Percentiles rank a stretch among this genome's conserved stretches.
phyloP scores from a whole-genome alignment of 2,113 vertebrate species.

The Stigmatopora nigra region DNA sequence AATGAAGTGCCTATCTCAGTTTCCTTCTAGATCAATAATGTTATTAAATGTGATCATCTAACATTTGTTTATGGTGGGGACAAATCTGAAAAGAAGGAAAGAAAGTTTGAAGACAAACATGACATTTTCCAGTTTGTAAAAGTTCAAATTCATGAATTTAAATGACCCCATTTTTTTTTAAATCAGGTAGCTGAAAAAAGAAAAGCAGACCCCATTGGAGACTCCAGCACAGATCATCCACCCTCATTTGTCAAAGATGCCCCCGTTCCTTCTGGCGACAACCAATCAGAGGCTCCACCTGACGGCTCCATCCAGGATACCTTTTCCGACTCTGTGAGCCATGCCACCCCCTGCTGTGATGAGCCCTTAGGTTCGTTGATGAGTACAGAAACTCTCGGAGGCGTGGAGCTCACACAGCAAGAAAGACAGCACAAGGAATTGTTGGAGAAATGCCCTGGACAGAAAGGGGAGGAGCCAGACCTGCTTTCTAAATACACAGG shows the following conservation, averaged over 20 bases:
- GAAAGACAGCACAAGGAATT: constrained; percentile 27
- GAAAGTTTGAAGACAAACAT: not conserved
- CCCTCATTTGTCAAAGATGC: constrained; percentile 11
- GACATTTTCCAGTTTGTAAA: not conserved
- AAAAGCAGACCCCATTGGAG: constrained; percentile 19
- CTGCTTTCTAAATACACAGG: constrained; percentile 43
- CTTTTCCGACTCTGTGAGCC: constrained; percentile 64
- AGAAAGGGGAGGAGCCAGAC: constrained; percentile 42
- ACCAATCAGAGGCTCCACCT: constrained; percentile 23
- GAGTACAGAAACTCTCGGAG: constrained; percentile 51
- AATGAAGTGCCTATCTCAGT: not conserved
- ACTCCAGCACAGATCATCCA: constrained; percentile 14
- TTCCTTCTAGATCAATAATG: not conserved
- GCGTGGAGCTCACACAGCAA: constrained; percentile 26
- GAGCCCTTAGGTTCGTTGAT: constrained; percentile 28
- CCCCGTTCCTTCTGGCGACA: constrained; percentile 22
- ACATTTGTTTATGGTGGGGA: not conserved
- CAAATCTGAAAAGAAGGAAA: not conserved
- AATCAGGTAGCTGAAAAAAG: constrained; percentile 43
- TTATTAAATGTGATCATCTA: not conserved
- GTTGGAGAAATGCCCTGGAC: constrained; percentile 12
- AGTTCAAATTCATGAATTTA: not conserved
- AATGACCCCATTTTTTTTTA: constrained; percentile 9
- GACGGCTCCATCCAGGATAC: constrained; percentile 44
- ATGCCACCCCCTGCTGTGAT: constrained; percentile 46